Conservation (phyloP, 2,797 vertebrate genomes). For the Eulemur mongoz region DNA sequence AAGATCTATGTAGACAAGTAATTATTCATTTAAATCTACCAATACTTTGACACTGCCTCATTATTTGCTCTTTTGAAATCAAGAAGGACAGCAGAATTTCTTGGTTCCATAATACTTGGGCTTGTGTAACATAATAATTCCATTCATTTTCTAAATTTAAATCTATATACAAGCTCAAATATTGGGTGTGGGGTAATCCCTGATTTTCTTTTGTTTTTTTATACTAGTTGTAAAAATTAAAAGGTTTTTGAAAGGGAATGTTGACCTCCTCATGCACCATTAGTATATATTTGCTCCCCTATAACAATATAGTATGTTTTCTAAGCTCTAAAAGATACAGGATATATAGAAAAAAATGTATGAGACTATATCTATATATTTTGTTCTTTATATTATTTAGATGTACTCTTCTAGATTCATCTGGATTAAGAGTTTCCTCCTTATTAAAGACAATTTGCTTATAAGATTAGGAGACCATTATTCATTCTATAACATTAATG, state of each 20-base stretch:
- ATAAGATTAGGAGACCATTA: not conserved
- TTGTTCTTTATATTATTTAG: not conserved
- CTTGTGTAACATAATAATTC: not conserved
- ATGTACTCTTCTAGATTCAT: not conserved
- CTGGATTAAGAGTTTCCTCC: not conserved
- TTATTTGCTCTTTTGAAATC: not conserved
- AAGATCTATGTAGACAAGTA: not conserved
- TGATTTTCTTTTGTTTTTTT: slow-evolving; percentile 15
- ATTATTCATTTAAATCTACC: not conserved
- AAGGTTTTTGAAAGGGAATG: not conserved
- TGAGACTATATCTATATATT: not conserved
- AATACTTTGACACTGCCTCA: not conserved
- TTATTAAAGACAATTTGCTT: not conserved
- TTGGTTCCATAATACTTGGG: not conserved
- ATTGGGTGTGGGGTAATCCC: not conserved
- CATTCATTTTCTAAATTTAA: not conserved
- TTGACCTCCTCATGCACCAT: not conserved
- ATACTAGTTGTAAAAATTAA: not conserved
- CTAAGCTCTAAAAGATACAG: not conserved
- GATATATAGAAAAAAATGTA: not conserved
- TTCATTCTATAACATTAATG: not conserved
- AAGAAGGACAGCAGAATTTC: not conserved
- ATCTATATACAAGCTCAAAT: not conserved
- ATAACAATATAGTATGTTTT: not conserved
- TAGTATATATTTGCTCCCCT: not conserved